Evolutionary conservation across 2,113 vertebrate genomes (phyloP).

Genomic region (Lates calcarifer): DNA sequence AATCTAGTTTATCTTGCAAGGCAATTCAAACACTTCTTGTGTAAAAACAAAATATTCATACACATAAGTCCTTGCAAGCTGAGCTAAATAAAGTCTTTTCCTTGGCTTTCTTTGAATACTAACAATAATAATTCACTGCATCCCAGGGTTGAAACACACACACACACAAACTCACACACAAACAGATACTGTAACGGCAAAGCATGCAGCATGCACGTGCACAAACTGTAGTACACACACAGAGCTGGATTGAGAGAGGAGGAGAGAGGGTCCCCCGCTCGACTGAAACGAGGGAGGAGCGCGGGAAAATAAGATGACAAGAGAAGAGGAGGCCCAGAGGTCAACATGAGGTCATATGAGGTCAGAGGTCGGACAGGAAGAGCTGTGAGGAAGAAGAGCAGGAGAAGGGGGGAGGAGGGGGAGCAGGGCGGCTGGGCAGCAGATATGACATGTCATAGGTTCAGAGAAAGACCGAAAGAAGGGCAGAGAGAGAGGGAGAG

Average conservation of each 20-base stretch:
- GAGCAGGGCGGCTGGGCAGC: constrained; percentile 76
- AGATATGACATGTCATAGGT: constrained; percentile 82
- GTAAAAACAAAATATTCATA: constrained; percentile 10
- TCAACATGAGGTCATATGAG: constrained; percentile 89
- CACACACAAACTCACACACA: constrained; percentile 21
- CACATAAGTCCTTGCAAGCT: constrained; percentile 14
- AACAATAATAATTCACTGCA: constrained; percentile 4
- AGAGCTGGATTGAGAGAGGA: constrained; percentile 80
- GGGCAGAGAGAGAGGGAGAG: constrained; percentile 53
- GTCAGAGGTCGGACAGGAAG: constrained; percentile 91
- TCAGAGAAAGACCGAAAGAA: constrained; percentile 58
- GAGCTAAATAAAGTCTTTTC: background rate
- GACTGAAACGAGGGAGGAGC: constrained; percentile 78
- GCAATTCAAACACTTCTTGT: background rate
- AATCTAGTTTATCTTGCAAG: constrained; percentile 9
- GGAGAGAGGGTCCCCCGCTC: constrained; percentile 76
- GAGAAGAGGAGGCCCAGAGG: constrained; percentile 86
- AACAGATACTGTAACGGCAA: constrained; percentile 57
- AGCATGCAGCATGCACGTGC: constrained; percentile 82
- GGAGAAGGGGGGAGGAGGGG: constrained; percentile 81
- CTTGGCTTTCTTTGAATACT: background rate
- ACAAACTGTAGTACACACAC: constrained; percentile 77
- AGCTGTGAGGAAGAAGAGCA: constrained; percentile 85
- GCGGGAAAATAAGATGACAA: constrained; percentile 79
- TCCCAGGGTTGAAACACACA: constrained; percentile 41